These are phyloP conservation scores for Sandelia bainsii DNA, from an alignment of 2,797 vertebrate species.

Conservation along the genomic window DNA sequence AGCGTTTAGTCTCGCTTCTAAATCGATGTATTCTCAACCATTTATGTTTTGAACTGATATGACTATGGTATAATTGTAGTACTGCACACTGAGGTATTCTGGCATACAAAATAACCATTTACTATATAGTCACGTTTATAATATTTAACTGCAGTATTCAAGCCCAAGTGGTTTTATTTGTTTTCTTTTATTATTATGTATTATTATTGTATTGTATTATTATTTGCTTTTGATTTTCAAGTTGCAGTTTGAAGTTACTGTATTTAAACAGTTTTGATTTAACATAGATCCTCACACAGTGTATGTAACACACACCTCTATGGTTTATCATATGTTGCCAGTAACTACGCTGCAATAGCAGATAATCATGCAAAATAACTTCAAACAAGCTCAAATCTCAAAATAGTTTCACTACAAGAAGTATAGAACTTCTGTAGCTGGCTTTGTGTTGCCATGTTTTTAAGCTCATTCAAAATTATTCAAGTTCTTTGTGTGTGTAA, in stretches of 20 bases:
- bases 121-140: background rate
- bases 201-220: no score
- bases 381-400: background rate
- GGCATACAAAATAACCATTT: conserved; percentile 12
- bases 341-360: conserved; percentile 1
- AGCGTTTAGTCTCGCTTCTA: background rate
- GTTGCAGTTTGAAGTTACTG: background rate
- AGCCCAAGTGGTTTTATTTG: background rate
- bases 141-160: background rate
- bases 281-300: background rate
- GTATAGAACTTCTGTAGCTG: conserved; percentile 15
- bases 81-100: background rate
- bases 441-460: conserved; percentile 36
- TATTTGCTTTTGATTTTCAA: background rate
- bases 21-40: background rate
- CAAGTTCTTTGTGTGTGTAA: background rate
- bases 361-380: background rate
- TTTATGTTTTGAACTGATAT: no score
- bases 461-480: conserved; percentile 45
- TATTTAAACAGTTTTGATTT: background rate
- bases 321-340: background rate
- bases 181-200: no score
- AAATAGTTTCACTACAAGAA: conserved; percentile 17
- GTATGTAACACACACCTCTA: background rate
- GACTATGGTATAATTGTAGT: background rate